These are phyloP conservation scores for Parambassis ranga DNA, from an alignment of 2,797 vertebrate species.

Conservation along the genomic window DNA sequence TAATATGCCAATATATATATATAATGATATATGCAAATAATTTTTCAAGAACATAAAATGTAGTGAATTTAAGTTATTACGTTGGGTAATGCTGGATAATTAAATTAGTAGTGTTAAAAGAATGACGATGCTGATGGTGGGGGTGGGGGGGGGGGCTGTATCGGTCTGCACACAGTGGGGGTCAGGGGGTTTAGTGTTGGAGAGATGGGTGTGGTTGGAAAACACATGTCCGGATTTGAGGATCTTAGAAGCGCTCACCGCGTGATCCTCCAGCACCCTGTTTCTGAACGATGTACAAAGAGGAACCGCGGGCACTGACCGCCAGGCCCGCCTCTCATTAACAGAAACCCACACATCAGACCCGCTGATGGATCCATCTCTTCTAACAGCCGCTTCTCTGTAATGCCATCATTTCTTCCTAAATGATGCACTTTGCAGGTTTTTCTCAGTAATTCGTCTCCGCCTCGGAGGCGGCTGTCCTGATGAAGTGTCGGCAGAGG, in stretches of 20 bases:
- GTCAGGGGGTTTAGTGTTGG: constrained; percentile 43
- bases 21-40: too few relatives aligned
- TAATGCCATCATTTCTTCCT: background rate
- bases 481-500: constrained; percentile 59
- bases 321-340: constrained; percentile 8
- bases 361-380: constrained; percentile 30
- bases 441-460: constrained; percentile 1
- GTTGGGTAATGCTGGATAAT: too few relatives aligned
- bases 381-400: constrained; percentile 4
- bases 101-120: too few relatives aligned
- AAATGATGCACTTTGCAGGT: constrained; percentile 3
- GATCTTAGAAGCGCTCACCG: constrained; percentile 57
- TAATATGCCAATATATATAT: too few relatives aligned
- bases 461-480: constrained; percentile 51
- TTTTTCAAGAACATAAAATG: too few relatives aligned
- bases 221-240: constrained; percentile 52
- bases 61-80: too few relatives aligned
- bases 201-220: constrained; percentile 78
- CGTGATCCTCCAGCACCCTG: constrained; percentile 52
- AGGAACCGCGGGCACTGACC: constrained; percentile 32
- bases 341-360: background rate
- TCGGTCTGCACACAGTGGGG: constrained; percentile 32
- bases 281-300: constrained; percentile 39
- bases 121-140: too few relatives aligned
- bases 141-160: background rate